These are phyloP conservation scores for Rhabdophis nuchalis DNA, from an alignment of 2,797 vertebrate genomes.

Conservation along the genomic window DNA sequence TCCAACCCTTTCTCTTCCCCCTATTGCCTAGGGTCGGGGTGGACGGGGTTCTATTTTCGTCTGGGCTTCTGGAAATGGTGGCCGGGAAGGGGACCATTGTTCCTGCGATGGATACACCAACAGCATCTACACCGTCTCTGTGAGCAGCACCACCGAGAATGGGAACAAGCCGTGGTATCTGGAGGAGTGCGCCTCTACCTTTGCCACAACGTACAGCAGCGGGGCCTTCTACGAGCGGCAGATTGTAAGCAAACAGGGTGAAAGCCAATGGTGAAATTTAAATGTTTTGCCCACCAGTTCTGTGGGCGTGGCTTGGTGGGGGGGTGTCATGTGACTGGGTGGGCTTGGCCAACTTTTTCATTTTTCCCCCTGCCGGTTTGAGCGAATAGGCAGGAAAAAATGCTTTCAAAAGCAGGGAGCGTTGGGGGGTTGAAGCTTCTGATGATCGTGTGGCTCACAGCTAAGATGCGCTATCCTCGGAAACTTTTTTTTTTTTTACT, in stretches of 20 bases:
- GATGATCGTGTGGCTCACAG: too few species aligned
- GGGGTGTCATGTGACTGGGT: too few species aligned
- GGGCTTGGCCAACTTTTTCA: too few species aligned
- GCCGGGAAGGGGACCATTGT: conserved; percentile 76
- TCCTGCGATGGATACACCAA: conserved; percentile 80
- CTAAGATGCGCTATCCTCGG: too few species aligned
- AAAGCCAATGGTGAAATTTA: too few species aligned
- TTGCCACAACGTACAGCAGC: conserved; percentile 79
- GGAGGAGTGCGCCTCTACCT: conserved; percentile 76
- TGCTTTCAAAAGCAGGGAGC: too few species aligned
- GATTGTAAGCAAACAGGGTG: conserved; percentile 67
- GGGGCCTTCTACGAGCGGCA: conserved; percentile 77
- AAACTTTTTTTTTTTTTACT: too few species aligned
- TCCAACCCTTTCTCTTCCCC: background rate
- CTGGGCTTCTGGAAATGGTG: conserved; percentile 77
- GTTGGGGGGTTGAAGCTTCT: too few species aligned
- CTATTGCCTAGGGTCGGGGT: conserved; percentile 67
- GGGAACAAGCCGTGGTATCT: conserved; percentile 80
- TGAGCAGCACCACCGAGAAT: conserved; percentile 77
- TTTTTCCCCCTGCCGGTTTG: too few species aligned
- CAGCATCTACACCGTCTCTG: conserved; percentile 79
- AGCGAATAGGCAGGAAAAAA: too few species aligned
- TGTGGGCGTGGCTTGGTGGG: too few species aligned
- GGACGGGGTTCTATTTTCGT: conserved; percentile 78
- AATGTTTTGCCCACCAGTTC: too few species aligned